Evolutionary conservation across 2,113 vertebrate genomes (phyloP).

Genomic region (Erythrocercus mccallii): DNA sequence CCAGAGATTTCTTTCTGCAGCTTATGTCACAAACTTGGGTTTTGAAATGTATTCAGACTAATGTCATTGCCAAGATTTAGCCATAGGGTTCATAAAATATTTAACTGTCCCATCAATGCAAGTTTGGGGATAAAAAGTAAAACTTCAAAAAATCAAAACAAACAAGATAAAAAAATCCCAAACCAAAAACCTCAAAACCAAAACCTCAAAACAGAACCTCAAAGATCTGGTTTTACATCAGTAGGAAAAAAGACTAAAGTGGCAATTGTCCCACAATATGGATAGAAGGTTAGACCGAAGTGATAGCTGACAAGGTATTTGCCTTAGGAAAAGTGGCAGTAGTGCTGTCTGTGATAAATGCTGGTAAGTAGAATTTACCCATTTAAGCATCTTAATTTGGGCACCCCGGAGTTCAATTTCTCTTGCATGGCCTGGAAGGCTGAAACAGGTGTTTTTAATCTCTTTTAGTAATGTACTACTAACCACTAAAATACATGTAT

Average conservation of each 20-base stretch:
- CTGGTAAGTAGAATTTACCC: not conserved
- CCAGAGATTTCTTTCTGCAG: not conserved
- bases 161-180: accelerated
- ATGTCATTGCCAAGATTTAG: not conserved
- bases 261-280: not conserved
- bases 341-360: not conserved
- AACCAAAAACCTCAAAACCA: accelerated
- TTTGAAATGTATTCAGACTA: not conserved
- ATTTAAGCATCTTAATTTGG: slow-evolving; percentile 12
- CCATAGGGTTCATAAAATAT: not conserved
- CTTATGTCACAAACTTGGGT: not conserved
- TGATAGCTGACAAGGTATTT: not conserved
- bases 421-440: not conserved
- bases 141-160: not conserved
- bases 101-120: not conserved
- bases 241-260: not conserved
- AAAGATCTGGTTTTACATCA: not conserved
- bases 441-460: slow-evolving; percentile 9
- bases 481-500: not conserved
- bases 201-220: not conserved
- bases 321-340: not conserved
- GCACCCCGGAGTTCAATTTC: not conserved
- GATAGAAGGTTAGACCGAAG: not conserved
- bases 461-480: slow-evolving; percentile 5
- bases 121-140: not conserved